Percentiles rank a stretch among this genome's conserved stretches.
Evolutionary conservation across 1,140 invertebrate species (phyloP).

Genomic region (Euura lappo): DNA sequence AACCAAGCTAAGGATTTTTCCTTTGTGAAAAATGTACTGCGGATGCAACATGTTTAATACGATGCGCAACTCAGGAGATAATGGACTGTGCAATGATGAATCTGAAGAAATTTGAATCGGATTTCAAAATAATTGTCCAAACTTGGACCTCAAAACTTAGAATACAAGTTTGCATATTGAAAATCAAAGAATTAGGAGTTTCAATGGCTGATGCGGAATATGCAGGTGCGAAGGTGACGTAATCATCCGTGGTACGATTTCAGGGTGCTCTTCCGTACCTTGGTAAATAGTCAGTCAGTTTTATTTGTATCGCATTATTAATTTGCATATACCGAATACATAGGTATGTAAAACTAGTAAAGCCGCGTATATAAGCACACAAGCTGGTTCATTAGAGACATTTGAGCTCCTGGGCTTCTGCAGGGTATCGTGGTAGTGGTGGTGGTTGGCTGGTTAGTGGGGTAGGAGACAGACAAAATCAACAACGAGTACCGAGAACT

Average conservation of each 20-base stretch:
- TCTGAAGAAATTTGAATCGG: neutral
- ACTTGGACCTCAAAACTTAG: too few relatives aligned
- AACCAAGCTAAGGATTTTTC: constrained; percentile 36
- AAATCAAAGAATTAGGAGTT: too few relatives aligned
- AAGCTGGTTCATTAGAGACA: constrained; percentile 61
- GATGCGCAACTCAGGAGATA: neutral
- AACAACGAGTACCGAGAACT: constrained; percentile 62
- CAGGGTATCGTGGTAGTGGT: constrained; percentile 25
- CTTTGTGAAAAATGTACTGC: constrained; percentile 42
- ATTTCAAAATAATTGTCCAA: too few relatives aligned
- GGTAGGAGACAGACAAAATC: constrained; percentile 59
- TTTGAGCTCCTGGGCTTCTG: constrained; percentile 47
- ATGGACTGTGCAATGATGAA: neutral
- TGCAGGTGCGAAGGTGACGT: too few relatives aligned
- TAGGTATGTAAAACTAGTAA: constrained; percentile 40
- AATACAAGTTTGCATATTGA: too few relatives aligned
- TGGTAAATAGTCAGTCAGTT: constrained; percentile 20
- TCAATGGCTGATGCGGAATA: too few relatives aligned
- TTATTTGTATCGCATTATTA: constrained; percentile 53
- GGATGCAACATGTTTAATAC: constrained; percentile 45
- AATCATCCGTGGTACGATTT: too few relatives aligned
- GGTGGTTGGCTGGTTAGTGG: constrained; percentile 31
- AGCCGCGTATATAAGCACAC: constrained; percentile 54
- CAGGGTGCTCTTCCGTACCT: neutral
- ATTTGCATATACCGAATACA: constrained; percentile 37